Percentiles rank a stretch among this genome's conserved stretches.
phyloP scores from a whole-genome alignment of 2,113 vertebrate species.

The Eidolon helvum region DNA sequence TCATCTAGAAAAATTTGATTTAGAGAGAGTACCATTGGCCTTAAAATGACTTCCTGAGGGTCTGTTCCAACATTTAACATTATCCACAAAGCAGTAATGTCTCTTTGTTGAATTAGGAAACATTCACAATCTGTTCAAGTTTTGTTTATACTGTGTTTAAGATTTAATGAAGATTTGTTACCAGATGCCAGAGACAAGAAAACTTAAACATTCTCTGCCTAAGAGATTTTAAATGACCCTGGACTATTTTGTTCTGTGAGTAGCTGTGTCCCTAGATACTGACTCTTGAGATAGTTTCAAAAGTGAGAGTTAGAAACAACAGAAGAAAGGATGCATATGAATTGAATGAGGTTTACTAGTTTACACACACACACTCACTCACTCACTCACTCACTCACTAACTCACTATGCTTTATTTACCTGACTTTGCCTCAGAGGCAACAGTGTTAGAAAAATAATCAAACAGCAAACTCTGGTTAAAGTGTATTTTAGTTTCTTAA shows the following conservation, averaged over 20 bases:
- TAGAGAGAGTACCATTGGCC: conserved; percentile 9
- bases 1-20: conserved; percentile 26
- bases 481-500: background rate
- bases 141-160: conserved; percentile 73
- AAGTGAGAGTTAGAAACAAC: conserved; percentile 1
- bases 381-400: background rate
- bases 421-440: background rate
- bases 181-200: conserved; percentile 55
- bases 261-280: background rate
- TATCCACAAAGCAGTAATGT: conserved; percentile 49
- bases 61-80: conserved; percentile 44
- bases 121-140: conserved; percentile 62
- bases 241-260: conserved; percentile 30
- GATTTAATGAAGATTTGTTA: conserved; percentile 76
- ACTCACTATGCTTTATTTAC: background rate
- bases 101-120: conserved; percentile 62
- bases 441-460: background rate
- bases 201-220: conserved; percentile 54
- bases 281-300: conserved; percentile 27
- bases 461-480: background rate
- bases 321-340: background rate
- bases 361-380: background rate
- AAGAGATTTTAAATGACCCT: conserved; percentile 67
- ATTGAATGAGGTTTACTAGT: background rate
- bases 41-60: conserved; percentile 19